These are phyloP conservation scores for Calvadosia cruxmelitensis DNA, from an alignment of 30 jellyfish, hydroid and myxozoan genomes.

Conservation along the genomic window DNA sequence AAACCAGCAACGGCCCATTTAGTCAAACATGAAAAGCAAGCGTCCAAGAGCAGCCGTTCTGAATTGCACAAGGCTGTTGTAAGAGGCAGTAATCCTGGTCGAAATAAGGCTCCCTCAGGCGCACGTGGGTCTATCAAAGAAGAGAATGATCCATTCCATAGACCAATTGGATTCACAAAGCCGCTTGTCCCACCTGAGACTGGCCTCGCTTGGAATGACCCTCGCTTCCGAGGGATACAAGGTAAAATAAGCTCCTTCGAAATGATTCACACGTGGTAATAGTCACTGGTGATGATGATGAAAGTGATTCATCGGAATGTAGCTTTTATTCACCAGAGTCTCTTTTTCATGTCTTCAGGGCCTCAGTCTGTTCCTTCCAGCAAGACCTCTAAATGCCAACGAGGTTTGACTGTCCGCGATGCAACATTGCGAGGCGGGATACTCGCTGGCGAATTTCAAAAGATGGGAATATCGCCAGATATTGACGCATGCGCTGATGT, in stretches of 20 bases:
- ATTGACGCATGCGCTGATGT: constrained; percentile 71
- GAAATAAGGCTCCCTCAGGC: too few species aligned
- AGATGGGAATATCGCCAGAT: constrained; percentile 60
- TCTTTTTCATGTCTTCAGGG: constrained; percentile 19
- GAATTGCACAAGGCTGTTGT: too few species aligned
- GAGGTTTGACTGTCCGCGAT: constrained; percentile 76
- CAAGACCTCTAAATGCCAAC: constrained; percentile 24
- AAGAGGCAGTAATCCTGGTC: too few species aligned
- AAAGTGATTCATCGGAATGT: too few species aligned
- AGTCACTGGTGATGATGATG: too few species aligned
- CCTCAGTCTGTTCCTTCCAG: constrained; percentile 17
- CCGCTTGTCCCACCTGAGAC: background rate
- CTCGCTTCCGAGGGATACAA: background rate
- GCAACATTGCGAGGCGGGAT: constrained; percentile 92
- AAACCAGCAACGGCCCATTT: too few species aligned
- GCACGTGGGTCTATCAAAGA: background rate
- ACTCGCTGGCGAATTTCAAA: constrained; percentile 82
- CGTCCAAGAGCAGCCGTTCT: too few species aligned
- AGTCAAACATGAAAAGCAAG: too few species aligned
- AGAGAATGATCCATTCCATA: background rate
- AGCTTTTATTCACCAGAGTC: too few species aligned
- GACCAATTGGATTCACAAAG: background rate
- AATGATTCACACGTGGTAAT: too few species aligned
- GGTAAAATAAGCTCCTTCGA: too few species aligned
- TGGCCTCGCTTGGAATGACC: background rate